Conservation (phyloP, 2,113 vertebrate species). For the Cyphomyrus discorhynchus region DNA sequence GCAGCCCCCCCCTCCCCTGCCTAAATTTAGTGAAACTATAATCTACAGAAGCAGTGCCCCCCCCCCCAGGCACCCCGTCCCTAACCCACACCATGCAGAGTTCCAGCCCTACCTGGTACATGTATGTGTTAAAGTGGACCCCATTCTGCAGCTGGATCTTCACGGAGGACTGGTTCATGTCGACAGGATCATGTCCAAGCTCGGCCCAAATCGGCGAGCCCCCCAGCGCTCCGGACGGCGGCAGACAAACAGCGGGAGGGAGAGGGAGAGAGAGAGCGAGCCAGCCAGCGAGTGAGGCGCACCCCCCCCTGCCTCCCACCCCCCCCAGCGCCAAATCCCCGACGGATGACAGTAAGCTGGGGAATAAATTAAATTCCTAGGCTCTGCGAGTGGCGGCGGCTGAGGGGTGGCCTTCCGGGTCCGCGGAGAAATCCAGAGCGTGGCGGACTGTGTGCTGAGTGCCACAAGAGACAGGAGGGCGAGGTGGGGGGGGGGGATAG, state of each 20-base stretch:
- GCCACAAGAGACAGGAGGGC: slow-evolving; percentile 1
- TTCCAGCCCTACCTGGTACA: slow-evolving; percentile 70
- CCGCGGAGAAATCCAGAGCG: slow-evolving; percentile 11
- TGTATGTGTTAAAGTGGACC: slow-evolving; percentile 72
- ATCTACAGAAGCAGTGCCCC: not conserved
- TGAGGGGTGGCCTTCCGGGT: not conserved
- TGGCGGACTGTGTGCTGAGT: slow-evolving; percentile 15
- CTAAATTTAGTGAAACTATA: not conserved
- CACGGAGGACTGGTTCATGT: slow-evolving; percentile 61
- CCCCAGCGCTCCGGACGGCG: slow-evolving; percentile 4
- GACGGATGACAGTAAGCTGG: slow-evolving; percentile 37
- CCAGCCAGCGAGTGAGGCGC: not conserved
- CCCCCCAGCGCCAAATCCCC: slow-evolving; percentile 27
- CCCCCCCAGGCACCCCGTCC: not conserved
- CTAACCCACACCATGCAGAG: not conserved
- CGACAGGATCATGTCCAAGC: slow-evolving; percentile 63
- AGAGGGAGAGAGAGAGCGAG: not conserved
- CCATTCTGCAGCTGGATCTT: slow-evolving; percentile 70
- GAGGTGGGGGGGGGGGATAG: not conserved
- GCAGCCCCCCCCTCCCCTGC: too few species aligned
- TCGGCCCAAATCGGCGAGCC: slow-evolving; percentile 26
- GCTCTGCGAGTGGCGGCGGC: slow-evolving; percentile 8
- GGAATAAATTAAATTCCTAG: slow-evolving; percentile 38
- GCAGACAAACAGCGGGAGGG: slow-evolving; percentile 27
- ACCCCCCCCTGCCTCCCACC: not conserved